Evolutionary conservation across 1,140 invertebrate species (phyloP), one percentile per base, ranked within the genome.

Genomic region (Carposina sasakii): DNA sequence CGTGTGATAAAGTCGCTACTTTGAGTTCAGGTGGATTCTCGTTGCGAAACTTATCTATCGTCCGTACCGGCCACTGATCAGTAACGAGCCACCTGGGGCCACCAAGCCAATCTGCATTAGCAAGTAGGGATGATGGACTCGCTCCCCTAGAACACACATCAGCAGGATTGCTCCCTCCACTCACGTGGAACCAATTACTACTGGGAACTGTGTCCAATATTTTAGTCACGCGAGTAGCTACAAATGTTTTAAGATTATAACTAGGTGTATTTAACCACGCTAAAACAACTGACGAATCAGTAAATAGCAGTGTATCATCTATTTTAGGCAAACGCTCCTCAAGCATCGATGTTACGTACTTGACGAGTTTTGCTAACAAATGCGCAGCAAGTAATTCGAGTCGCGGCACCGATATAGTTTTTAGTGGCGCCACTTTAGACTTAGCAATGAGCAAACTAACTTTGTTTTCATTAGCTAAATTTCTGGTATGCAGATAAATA

Each of bases 251-350:
- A 46, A 58, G 65, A 10, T 47, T 37, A 8, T 52, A 44, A 4
- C 63, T 48, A 5, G 52, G 23, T 17, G 43, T 44, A 30, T 48
- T 31, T 2, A 85, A 53, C 76, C 76, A 85, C 2, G 52, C n/a
- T n/a, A 83, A 37, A 2, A 63, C 65, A n/a, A 78, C 63, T 3
- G 48, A 55, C 5, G 74, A 81, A 55, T 85, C 79, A 2, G 66
- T 60, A 57, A 19, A 43, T 26, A 43, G 20, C 4, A 26, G 16
- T 15, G 22, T 28, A 4, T 26, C 41, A 21, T 43, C 6, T 3
- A 28, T 15, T n/a, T n/a, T n/a, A 10, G 26, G 16, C 8, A 26
- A 16, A 13, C 26, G 41, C 23, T 26, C 12, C 13, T 4, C 2
- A 5, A 30, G 20, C 6, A 43, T 28, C 3, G 23, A 42, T 10